Conservation (phyloP, 2,113 vertebrate genomes). For the Pandion haliaetus region DNA sequence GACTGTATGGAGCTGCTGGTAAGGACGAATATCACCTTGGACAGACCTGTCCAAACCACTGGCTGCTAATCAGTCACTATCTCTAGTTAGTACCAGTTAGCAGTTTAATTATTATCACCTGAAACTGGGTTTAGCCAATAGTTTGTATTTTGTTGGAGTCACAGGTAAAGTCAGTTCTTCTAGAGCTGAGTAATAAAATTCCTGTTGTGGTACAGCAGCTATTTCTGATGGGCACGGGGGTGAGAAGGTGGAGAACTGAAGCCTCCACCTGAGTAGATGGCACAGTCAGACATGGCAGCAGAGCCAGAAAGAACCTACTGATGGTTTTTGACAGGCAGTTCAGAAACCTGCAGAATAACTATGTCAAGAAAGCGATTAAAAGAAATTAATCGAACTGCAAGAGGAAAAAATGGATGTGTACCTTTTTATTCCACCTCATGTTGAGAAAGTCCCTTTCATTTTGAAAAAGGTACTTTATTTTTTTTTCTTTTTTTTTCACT, state of each 20-base stretch:
- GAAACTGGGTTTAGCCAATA: not conserved
- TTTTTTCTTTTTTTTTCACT: no score
- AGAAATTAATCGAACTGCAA: not conserved
- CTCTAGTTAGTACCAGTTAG: not conserved
- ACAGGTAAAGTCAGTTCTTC: not conserved
- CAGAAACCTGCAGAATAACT: not conserved
- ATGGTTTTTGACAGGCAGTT: not conserved
- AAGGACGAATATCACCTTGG: no score
- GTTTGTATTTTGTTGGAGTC: not conserved
- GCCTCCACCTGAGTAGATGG: not conserved
- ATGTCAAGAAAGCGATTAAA: not conserved
- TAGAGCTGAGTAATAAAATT: not conserved
- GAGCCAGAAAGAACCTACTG: not conserved
- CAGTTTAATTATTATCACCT: not conserved
- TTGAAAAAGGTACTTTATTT: not conserved
- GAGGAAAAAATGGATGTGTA: not conserved
- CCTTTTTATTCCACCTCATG: not conserved
- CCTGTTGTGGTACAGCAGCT: not conserved
- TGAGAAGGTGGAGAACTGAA: not conserved
- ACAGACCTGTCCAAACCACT: not conserved
- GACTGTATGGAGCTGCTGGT: no score
- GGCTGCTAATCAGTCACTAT: rapidly evolving
- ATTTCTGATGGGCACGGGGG: not conserved
- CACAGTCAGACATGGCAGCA: not conserved
- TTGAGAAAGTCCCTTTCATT: not conserved